Conservation (phyloP, 2,888 invertebrate genomes). For the Agelastica alni region DNA sequence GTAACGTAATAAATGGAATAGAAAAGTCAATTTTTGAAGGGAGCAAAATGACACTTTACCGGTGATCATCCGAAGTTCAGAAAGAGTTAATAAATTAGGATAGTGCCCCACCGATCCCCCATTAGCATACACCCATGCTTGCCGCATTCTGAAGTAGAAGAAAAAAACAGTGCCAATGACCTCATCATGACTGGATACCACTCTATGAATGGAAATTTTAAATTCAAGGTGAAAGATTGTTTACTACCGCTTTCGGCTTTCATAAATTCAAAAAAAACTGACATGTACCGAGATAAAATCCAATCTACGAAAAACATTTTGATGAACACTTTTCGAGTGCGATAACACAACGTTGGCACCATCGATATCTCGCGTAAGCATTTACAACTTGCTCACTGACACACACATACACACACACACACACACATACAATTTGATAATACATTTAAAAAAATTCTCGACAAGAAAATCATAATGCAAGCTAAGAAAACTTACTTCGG, state of each 20-base stretch:
- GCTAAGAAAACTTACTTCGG: slow-evolving; percentile 33
- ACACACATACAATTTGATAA: slow-evolving; percentile 16
- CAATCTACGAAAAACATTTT: background rate
- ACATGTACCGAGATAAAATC: no score
- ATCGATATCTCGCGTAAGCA: slow-evolving; percentile 1
- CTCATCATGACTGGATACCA: slow-evolving; percentile 38
- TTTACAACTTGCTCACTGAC: slow-evolving; percentile 4
- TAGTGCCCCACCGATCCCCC: slow-evolving; percentile 13
- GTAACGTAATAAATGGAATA: no score
- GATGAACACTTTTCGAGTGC: background rate
- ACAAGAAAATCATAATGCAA: background rate
- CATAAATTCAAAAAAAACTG: slow-evolving; percentile 1
- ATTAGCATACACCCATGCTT: slow-evolving; percentile 23
- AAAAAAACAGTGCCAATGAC: slow-evolving; percentile 41
- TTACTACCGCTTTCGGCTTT: slow-evolving; percentile 29
- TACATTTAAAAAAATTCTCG: background rate
- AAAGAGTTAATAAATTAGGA: background rate
- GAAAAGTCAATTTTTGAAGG: no score
- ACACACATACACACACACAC: slow-evolving; percentile 1
- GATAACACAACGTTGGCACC: slow-evolving; percentile 8
- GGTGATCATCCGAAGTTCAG: no score
- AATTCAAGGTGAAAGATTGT: slow-evolving; percentile 37
- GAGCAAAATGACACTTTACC: no score
- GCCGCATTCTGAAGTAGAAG: slow-evolving; percentile 24
- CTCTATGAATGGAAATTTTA: slow-evolving; percentile 41